Base-by-base conservation (phyloP, 2,888 invertebrate genomes). In the Clunio marinus region DNA sequence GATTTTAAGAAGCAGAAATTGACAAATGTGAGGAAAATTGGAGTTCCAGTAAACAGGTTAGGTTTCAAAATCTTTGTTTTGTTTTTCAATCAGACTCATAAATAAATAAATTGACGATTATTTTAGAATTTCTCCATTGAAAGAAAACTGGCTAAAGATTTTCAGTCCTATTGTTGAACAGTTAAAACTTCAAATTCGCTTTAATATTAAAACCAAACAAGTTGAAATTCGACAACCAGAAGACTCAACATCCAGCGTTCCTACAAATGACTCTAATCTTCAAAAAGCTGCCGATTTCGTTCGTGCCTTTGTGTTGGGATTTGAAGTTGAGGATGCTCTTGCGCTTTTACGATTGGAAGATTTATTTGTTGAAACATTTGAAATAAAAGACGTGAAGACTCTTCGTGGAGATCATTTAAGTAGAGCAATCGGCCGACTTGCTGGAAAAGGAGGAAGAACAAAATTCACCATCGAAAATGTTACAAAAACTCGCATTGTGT, bases 261-360 rank as follows among this genome's bases (percentile, higher is more conserved):
- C 92, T 0, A 84, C 86, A 72, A 96, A 97, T 75, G 88, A 95
- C 71, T 87, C 89, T 8, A 91, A 94, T 77, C 81, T 99, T 70
- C 98, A 99, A 77, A 98, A 96, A 80, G 99, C 91, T 60, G 95
- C 96, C 13, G 99, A 99, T 80, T 99, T 99, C 83, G 93, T 99
- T 0, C 90, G 89, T 79, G 98, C 98, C 1, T 98, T 98, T 76
- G 83, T 96, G 27, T 88, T 88, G 73, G 99, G 99, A 3, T 99
- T 99, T 78, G 96, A 97, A 73, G 91, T 97, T 0, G 96, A 96
- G 77, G 99, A 99, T 80, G 94, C 97, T 0, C 78, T 99, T 69
- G 97, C 99, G 0, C 80, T 99, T 1, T 82, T 99, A 0, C 83
- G 99, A 74, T 81, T 99, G 70, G 98, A 99, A 76, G 98, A 99